phyloP scores from a whole-genome alignment of 2,113 vertebrate species.

The Ancistrus triradiatus region DNA sequence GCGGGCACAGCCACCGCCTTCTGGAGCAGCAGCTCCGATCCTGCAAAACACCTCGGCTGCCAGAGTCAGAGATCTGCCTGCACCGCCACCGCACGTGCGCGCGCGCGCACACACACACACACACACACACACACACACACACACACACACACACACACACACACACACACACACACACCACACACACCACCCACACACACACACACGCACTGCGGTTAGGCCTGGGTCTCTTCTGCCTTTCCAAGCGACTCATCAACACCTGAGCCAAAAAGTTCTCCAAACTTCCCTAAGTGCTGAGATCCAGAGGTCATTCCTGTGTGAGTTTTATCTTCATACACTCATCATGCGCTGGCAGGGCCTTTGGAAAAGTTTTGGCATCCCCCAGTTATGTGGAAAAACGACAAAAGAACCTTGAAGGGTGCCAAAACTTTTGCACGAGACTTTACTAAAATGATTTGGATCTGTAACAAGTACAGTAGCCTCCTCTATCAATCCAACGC shows the following conservation, averaged over 20 bases:
- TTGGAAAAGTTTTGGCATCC: too few species aligned
- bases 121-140: slow-evolving; percentile 33
- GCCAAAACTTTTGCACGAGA: too few species aligned
- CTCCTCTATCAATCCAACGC: too few species aligned
- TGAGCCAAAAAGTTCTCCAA: slow-evolving; percentile 8
- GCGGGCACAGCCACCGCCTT: slow-evolving; percentile 49
- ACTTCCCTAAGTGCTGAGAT: slow-evolving; percentile 2
- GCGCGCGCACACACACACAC: slow-evolving; percentile 13
- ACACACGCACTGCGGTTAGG: not conserved
- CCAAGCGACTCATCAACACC: slow-evolving; percentile 11
- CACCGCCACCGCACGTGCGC: slow-evolving; percentile 3
- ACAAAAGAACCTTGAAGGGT: too few species aligned
- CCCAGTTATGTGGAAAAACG: too few species aligned
- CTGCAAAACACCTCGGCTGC: slow-evolving; percentile 39
- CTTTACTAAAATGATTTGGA: too few species aligned
- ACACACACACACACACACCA: not conserved
- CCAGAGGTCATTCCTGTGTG: not conserved
- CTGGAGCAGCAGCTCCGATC: slow-evolving; percentile 45
- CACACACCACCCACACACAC: not conserved
- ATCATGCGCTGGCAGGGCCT: not conserved
- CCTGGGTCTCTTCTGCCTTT: not conserved
- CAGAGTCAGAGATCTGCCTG: slow-evolving; percentile 58
- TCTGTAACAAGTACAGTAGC: too few species aligned
- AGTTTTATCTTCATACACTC: not conserved
- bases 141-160: slow-evolving; percentile 15